Percentiles rank a stretch among this genome's conserved stretches.
Conservation (phyloP, 2,113 vertebrate species). For the Rynchops niger region DNA sequence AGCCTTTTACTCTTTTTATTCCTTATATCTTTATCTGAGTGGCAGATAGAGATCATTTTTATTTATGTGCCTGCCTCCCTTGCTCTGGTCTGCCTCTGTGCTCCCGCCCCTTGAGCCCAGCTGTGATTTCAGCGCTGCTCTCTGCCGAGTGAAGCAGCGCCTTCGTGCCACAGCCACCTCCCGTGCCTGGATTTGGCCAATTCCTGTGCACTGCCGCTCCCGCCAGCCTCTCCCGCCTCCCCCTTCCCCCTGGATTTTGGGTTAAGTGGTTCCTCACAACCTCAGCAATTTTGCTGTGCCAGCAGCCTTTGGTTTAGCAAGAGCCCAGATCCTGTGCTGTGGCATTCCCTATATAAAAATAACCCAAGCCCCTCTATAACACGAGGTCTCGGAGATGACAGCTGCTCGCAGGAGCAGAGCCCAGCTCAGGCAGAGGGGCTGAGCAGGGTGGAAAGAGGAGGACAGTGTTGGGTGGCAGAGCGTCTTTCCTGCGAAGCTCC, state of each 20-base stretch:
- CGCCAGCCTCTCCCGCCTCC: neutral
- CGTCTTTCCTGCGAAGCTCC: neutral
- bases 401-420: neutral
- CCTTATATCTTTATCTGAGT: neutral
- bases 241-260: neutral
- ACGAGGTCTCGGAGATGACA: rapidly evolving
- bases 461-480: neutral
- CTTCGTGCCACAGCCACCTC: neutral
- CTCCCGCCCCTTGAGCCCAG: neutral
- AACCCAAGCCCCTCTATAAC: neutral
- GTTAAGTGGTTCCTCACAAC: neutral
- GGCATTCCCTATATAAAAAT: neutral
- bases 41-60: rapidly evolving
- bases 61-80: neutral
- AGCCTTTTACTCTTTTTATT: neutral
- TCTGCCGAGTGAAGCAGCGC: neutral
- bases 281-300: neutral
- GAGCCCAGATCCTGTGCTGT: neutral
- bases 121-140: rapidly evolving
- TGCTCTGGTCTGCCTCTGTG: neutral
- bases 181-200: neutral
- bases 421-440: neutral
- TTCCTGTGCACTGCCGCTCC: neutral
- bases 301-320: neutral
- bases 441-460: neutral